phyloP scores from a whole-genome alignment of 2,797 vertebrate species.

The Alauda arvensis region DNA sequence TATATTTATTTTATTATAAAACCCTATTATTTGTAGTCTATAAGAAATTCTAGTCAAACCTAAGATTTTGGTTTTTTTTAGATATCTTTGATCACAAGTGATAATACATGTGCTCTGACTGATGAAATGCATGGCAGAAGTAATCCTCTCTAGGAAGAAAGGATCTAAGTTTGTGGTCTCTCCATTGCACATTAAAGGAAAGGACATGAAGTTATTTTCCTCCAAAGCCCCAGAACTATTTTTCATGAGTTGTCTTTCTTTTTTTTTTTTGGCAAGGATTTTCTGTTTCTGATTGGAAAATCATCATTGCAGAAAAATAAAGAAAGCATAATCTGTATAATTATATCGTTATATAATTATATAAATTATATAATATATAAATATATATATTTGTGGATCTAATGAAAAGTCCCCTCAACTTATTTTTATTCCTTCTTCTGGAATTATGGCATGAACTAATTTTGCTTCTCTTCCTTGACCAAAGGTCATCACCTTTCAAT shows the following conservation, averaged over 20 bases:
- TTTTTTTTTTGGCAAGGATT: not conserved
- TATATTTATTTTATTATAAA: conserved; percentile 47
- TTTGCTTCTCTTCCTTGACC: not conserved
- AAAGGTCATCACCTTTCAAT: conserved; percentile 17
- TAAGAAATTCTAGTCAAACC: not conserved
- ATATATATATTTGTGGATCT: not conserved
- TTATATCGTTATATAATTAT: not conserved
- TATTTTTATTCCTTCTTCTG: conserved; percentile 14
- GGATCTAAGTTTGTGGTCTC: not conserved
- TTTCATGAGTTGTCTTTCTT: not conserved
- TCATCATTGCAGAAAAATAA: not conserved
- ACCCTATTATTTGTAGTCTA: conserved; percentile 1
- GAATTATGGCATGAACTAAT: conserved; percentile 9
- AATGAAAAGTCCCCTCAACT: not conserved
- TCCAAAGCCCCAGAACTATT: not conserved
- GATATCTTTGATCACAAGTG: not conserved
- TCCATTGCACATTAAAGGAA: not conserved
- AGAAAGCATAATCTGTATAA: not conserved
- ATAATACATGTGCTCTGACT: not conserved
- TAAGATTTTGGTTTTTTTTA: not conserved
- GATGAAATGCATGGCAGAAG: not conserved
- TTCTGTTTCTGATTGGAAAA: not conserved
- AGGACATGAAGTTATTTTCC: not conserved
- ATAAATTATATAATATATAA: too few species aligned
- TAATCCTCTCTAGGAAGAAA: not conserved